Evolutionary conservation across 2,797 vertebrate genomes (phyloP), one percentile per base, ranked within the genome.

Genomic region (Chaetophractus vellerosus): DNA sequence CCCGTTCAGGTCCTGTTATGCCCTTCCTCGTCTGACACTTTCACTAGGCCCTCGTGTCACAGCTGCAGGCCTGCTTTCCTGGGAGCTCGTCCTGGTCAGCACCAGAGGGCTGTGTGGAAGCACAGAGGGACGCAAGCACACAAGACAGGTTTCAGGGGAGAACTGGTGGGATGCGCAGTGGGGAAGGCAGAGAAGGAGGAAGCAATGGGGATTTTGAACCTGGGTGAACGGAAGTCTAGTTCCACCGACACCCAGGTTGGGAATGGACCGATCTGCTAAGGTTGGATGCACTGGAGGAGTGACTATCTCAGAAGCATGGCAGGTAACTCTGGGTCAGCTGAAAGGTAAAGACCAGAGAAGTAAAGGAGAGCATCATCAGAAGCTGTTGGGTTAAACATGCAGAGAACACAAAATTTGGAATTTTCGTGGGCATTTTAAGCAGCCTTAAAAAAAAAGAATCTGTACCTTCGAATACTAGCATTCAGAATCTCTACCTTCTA

Each of bases 371-470:
- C 16, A 59, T 92, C 18, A 48, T 21, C 75, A 66, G 16, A 88
- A 79, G 18, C 33, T 31, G 9, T 9, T 15, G 50, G 0, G 31
- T 19, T 64, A 55, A 86, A 10, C 66, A 41, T 48, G 2, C 74
- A 90, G 3, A 41, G 45, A 72, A 48, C 28, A 75, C 8, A 55
- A 16, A 16, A 76, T 61, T n/a, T 87, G 52, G n/a, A 90, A 24
- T 72, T 91, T 74, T 69, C 38, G 7, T n/a, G 36, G 52, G 6
- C 82, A 38, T 81, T 94, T 92, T 61, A 74, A 83, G 9, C 61
- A n/a, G 48, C 36, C 11, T n/a, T n/a, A 57, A 69, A 16, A 72
- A n/a, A 45, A 75, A 68, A 66, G 6, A 21, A 48, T 38, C 38
- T 38, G 38, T 38, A 38, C 38, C 38, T 38, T 38, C 38, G 6